Conservation (phyloP, 2,888 invertebrate genomes). For the Scaeva pyrastri region DNA sequence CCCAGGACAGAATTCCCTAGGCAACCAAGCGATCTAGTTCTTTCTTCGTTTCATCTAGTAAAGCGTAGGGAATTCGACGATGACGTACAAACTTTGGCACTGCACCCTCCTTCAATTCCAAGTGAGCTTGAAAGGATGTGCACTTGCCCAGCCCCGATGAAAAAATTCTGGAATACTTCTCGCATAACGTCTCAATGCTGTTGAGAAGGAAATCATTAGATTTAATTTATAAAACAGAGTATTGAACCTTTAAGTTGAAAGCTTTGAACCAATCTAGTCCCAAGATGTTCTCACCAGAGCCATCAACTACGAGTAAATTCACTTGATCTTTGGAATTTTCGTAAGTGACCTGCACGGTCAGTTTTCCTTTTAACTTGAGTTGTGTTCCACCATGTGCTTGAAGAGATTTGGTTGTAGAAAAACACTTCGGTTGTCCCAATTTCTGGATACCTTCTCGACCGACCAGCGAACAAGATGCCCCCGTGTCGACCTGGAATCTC, state of each 20-base stretch:
- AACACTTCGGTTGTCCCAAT: constrained; percentile 1
- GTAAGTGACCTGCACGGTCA: background rate
- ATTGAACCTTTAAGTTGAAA: constrained; percentile 12
- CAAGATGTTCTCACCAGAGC: background rate
- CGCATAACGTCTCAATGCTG: background rate
- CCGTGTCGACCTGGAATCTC: constrained; percentile 12
- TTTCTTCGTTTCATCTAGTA: constrained; percentile 5
- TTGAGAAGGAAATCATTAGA: constrained; percentile 11
- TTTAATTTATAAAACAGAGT: constrained; percentile 12
- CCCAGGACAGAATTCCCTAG: background rate
- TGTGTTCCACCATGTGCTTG: background rate
- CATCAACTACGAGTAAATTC: constrained; percentile 24
- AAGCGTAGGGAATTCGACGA: constrained; percentile 22
- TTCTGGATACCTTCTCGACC: constrained; percentile 4
- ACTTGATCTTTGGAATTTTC: background rate
- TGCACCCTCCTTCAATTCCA: constrained; percentile 19
- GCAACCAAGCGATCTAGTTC: background rate
- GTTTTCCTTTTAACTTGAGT: background rate
- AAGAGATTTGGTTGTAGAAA: background rate
- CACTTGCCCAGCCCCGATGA: constrained; percentile 19
- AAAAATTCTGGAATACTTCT: constrained; percentile 10
- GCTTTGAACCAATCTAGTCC: constrained; percentile 18
- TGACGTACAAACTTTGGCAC: constrained; percentile 18
- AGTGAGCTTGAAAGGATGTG: constrained; percentile 14
- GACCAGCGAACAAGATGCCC: constrained; percentile 11